Evolutionary conservation across 2,888 invertebrate species (phyloP).

Genomic region (Meandrusa payeni): DNA sequence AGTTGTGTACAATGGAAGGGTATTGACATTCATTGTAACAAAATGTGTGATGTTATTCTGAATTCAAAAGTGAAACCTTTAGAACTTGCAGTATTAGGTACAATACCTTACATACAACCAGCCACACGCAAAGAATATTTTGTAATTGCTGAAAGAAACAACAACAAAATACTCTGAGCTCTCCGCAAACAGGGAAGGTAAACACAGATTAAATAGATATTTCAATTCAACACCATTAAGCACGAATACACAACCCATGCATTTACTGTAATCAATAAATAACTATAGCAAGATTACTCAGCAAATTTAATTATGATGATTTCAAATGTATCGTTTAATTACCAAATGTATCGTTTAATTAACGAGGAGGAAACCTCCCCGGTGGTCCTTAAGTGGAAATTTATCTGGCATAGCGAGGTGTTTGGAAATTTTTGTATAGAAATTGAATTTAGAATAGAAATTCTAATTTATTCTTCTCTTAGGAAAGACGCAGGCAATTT

Average conservation of each 20-base stretch:
- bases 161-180: constrained; percentile 79
- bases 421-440: too few relatives aligned
- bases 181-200: constrained; percentile 26
- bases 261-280: constrained; percentile 3
- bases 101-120: constrained; percentile 92
- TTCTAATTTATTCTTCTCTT: too few relatives aligned
- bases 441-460: too few relatives aligned
- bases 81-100: constrained; percentile 63
- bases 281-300: too few relatives aligned
- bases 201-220: constrained; percentile 11
- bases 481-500: too few relatives aligned
- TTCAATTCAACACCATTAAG: not conserved
- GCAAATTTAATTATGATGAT: too few relatives aligned
- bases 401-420: too few relatives aligned
- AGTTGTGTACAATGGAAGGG: constrained; percentile 45
- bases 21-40: constrained; percentile 65
- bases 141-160: constrained; percentile 87
- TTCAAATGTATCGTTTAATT: too few relatives aligned
- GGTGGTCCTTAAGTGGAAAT: too few relatives aligned
- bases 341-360: too few relatives aligned
- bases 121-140: constrained; percentile 93
- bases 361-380: too few relatives aligned
- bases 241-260: constrained; percentile 9
- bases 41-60: constrained; percentile 65
- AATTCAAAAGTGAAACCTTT: constrained; percentile 66